A percentile compares a stretch with the other conserved stretches of the same genome.
These are phyloP conservation scores for Nasonia vitripennis DNA, from an alignment of 1,140 invertebrate genomes.

Conservation along the genomic window DNA sequence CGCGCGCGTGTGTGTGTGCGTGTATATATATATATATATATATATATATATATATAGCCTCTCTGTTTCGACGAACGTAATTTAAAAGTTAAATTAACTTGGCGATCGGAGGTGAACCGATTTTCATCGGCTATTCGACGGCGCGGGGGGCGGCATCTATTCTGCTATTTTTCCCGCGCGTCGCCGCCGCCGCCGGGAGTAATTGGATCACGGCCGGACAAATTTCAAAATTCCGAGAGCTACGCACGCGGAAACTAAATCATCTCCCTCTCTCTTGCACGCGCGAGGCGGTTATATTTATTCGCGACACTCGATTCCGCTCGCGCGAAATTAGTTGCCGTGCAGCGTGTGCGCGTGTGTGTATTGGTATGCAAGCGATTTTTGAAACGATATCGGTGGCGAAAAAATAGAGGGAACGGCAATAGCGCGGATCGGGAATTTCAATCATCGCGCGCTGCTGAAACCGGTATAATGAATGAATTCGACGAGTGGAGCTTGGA, in stretches of 20 bases:
- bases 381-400: neutral
- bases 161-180: neutral
- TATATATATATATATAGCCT: neutral
- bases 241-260: neutral
- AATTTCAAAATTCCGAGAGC: neutral
- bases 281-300: neutral
- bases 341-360: neutral
- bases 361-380: neutral
- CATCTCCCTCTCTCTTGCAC: neutral
- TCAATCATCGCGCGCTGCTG: slow-evolving; percentile 20
- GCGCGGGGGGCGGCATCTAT: neutral
- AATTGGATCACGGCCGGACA: neutral
- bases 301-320: neutral
- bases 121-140: neutral
- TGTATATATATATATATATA: neutral
- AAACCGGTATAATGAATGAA: neutral
- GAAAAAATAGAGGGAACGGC: neutral
- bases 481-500: neutral
- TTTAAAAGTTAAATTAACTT: slow-evolving; percentile 47
- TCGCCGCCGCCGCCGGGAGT: neutral
- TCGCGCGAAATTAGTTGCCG: neutral
- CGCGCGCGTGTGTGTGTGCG: no score
- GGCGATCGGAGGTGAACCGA: slow-evolving; percentile 23
- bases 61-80: neutral
- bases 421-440: neutral